Evolutionary conservation across 2,797 vertebrate genomes (phyloP), one percentile per base, ranked within the genome.

Genomic region (Steatocranus sp.): DNA sequence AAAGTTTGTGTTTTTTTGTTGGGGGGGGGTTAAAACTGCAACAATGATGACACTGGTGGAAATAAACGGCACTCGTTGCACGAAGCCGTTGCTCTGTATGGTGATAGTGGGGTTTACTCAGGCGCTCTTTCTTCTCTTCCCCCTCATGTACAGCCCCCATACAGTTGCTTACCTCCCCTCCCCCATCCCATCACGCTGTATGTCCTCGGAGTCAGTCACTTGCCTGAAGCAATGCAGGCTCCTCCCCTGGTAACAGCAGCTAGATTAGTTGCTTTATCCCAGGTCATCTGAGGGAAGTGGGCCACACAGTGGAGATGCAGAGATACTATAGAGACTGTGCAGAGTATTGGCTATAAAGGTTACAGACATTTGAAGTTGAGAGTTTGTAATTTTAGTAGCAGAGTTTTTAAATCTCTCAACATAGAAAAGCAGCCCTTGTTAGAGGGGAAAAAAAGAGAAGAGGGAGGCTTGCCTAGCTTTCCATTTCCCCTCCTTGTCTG

Each of bases 241-340:
- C 94, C 95, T 93, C 92, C 93, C 93, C 85, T 92, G 91, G 91
- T 91, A 94, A 93, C 93, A 91, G 91, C 91, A 85, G 92, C 81
- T 90, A 94, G 94, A 94, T 94, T 94, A 94, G 91, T 91, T 91
- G 93, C 88, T 93, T 94, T 94, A 94, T 95, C 92, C 93, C 80
- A 85, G 94, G 95, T 95, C 93, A 95, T 92, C 84, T 94, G 81
- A 93, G 94, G 94, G 87, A 95, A 95, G 88, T 95, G 93, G 94
- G 95, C 92, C 95, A 95, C 87, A 80, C 81, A 86, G 86, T 84
- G 82, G 68, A 83, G 85, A 89, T 76, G 80, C 50, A 82, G 82
- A 74, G 80, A 86, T 79, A 84, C 49, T 85, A 77, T 81, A 86
- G 83, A 79, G 66, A 25, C 80, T 43, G 36, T 41, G 34, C 15